phyloP scores from a whole-genome alignment of 2,113 vertebrate genomes.

The Percina caprodes region DNA sequence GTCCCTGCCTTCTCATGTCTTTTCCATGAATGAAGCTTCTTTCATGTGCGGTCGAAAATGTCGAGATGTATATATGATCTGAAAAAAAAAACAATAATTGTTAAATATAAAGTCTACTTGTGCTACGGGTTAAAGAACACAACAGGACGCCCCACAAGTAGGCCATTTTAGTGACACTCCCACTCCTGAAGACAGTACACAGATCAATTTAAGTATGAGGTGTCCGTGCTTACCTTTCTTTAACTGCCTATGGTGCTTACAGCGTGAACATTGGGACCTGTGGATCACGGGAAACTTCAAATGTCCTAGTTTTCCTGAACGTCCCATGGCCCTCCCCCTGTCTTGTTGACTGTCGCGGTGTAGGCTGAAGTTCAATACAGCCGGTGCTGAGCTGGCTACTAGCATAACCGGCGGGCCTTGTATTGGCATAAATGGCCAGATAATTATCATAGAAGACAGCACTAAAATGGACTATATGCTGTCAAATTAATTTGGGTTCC shows the following conservation, averaged over 20 bases:
- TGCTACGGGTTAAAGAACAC: no score
- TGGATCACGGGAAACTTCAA: fast-evolving
- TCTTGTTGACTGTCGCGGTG: conserved; percentile 67
- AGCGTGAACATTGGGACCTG: not conserved
- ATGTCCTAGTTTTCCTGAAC: conserved; percentile 54
- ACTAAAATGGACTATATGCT: not conserved
- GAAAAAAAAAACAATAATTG: no score
- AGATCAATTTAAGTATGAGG: not conserved
- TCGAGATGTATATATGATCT: no score
- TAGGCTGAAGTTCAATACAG: conserved; percentile 78
- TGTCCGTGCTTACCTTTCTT: not conserved
- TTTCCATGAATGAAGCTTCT: no score
- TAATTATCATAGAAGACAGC: not conserved
- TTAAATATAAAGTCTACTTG: no score
- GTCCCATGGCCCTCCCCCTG: conserved; percentile 38
- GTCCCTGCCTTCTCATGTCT: no score
- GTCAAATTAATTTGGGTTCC: not conserved
- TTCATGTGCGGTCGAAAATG: no score
- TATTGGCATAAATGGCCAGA: not conserved
- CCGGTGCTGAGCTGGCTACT: conserved; percentile 60
- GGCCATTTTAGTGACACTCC: no score
- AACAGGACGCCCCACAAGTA: no score
- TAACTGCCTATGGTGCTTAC: no score
- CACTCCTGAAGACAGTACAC: not conserved
- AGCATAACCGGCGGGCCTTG: conserved; percentile 10